Evolutionary conservation across 2,888 invertebrate genomes (phyloP), one percentile per base, ranked within the genome.

Genomic region (Pammene fasciana): DNA sequence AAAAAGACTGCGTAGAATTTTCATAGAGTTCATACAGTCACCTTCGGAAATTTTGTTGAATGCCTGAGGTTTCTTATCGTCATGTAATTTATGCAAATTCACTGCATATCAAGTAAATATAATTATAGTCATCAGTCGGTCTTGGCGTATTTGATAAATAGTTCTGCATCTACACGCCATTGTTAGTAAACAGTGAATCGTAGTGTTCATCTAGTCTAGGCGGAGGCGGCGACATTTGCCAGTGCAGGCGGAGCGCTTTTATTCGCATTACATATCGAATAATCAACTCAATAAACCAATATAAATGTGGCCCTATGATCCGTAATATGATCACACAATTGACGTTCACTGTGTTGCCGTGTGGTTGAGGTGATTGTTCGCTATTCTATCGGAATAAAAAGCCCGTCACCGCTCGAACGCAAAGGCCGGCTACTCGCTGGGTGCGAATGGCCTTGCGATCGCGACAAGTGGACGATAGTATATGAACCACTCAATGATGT

Each of bases 331-430:
- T 34, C n/a, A 13, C 13, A 11, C n/a, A 54, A 34, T 54, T n/a
- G 3, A 34, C 13, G n/a, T n/a, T 34, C 52, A 26, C 26, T 52
- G 5, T 26, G 11, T 26, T 7, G 8, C 26, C 13, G 34, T 8
- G 11, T 34, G 10, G 8, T 5, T 26, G 54, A 36, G 34, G 54
- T n/a, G 7, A n/a, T 13, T 26, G 50, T 50, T n/a, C 6, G 54
- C 11, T 52, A 26, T 26, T 11, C 6, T 18, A 18, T 13, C 6
- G 26, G 52, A 26, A 52, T 52, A 52, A 13, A 45, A 13, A 73
- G 90, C 94, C 83, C 90, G 94, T 85, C 89, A 83, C 88, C 78
- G 76, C 76, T 43, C 43, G 43, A 5, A 43, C 78, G 76, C 76
- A 84, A 86, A 88, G 88, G 88, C 86, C 86, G 82, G 78, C 78